Conservation (phyloP, 1,140 invertebrate genomes). For the Andricus grossulariae region DNA sequence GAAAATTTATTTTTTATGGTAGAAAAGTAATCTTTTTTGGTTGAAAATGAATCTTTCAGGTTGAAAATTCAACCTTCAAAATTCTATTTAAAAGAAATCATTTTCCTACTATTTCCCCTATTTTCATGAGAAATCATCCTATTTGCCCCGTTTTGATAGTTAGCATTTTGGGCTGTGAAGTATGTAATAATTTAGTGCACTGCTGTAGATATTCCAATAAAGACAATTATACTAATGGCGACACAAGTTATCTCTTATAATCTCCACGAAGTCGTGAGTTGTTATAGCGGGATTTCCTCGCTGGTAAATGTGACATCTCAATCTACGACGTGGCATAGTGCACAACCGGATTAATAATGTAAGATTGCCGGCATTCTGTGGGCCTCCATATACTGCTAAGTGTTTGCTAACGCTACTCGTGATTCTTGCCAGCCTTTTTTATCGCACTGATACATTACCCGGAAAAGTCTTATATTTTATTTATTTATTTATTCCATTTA, state of each 20-base stretch:
- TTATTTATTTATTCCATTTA: background rate
- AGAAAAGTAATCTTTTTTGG: too few relatives aligned
- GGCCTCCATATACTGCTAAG: background rate
- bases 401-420: background rate
- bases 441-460: slow-evolving; percentile 12
- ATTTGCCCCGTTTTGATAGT: too few relatives aligned
- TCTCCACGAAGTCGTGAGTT: slow-evolving; percentile 3
- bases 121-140: too few relatives aligned
- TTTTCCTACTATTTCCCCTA: too few relatives aligned
- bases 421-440: background rate
- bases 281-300: slow-evolving; percentile 2
- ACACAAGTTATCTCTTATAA: slow-evolving; percentile 39
- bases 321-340: slow-evolving; percentile 20
- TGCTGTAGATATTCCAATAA: slow-evolving; percentile 32
- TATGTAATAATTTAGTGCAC: background rate
- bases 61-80: too few relatives aligned
- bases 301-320: slow-evolving; percentile 11
- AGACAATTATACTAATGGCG: slow-evolving; percentile 43
- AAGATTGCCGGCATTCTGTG: slow-evolving; percentile 3
- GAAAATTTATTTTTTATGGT: too few relatives aligned
- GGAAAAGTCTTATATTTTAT: background rate
- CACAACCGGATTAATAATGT: slow-evolving; percentile 25
- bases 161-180: too few relatives aligned
- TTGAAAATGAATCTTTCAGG: too few relatives aligned
- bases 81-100: too few relatives aligned